phyloP scores from a whole-genome alignment of 2,113 vertebrate genomes.

The Corynorhinus townsendii region DNA sequence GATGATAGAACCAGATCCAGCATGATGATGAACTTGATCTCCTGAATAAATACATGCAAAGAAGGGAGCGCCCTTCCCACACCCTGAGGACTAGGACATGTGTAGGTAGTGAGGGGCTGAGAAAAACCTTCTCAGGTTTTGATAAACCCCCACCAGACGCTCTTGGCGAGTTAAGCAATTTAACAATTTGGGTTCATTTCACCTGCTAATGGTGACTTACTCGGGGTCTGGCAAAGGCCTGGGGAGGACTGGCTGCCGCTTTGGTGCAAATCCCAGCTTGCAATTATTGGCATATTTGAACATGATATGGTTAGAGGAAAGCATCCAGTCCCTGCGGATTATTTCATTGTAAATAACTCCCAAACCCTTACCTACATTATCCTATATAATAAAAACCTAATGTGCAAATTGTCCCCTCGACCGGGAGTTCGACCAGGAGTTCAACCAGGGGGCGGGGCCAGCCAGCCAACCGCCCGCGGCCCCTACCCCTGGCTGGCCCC shows the following conservation, averaged over 20 bases:
- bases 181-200: not conserved
- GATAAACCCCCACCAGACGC: not conserved
- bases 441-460: too few relatives aligned
- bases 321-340: not conserved
- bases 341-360: not conserved
- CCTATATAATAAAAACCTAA: too few relatives aligned
- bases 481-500: too few relatives aligned
- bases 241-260: not conserved
- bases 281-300: not conserved
- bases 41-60: not conserved
- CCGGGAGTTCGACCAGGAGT: too few relatives aligned
- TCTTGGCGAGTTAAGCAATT: not conserved
- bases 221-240: not conserved
- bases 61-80: not conserved
- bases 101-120: not conserved
- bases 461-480: accelerated
- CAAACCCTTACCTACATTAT: not conserved
- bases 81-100: not conserved
- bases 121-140: not conserved
- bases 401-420: too few relatives aligned
- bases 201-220: not conserved
- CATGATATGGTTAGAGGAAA: not conserved
- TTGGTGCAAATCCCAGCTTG: not conserved
- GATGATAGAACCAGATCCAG: not conserved
- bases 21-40: not conserved